Percentiles rank a stretch among this genome's conserved stretches.
phyloP scores from a whole-genome alignment of 2,797 vertebrate species.

The Pseudochromis fuscus region DNA sequence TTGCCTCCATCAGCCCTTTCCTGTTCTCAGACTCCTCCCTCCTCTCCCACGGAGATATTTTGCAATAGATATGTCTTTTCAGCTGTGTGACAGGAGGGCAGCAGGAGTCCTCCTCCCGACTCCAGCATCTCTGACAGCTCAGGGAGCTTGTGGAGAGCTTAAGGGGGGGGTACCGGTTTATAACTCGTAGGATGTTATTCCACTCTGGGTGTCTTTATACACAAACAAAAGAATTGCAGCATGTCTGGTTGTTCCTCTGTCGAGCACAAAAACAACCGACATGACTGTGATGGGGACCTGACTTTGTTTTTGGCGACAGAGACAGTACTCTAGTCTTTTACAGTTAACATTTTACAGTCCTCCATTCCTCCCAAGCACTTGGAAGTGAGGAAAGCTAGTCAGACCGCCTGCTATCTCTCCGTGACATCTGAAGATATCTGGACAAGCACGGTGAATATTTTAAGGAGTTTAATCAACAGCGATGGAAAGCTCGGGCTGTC shows the following conservation, averaged over 20 bases:
- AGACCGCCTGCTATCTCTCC: no score
- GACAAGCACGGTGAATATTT: no score
- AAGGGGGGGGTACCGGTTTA: neutral
- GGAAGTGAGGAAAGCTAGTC: no score
- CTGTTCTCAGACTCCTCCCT: slow-evolving; percentile 3
- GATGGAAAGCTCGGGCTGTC: slow-evolving; percentile 23
- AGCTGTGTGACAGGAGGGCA: slow-evolving; percentile 48
- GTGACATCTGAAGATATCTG: no score
- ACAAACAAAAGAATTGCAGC: neutral
- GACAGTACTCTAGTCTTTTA: neutral
- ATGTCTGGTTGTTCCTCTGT: neutral
- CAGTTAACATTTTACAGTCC: neutral
- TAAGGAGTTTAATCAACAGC: slow-evolving; percentile 12
- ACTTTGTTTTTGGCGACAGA: neutral
- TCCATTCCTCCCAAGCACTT: no score
- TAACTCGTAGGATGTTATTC: slow-evolving; percentile 5
- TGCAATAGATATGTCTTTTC: slow-evolving; percentile 32
- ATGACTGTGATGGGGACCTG: neutral
- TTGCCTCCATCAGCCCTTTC: neutral
- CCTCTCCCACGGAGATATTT: slow-evolving; percentile 19
- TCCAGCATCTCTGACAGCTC: slow-evolving; percentile 39
- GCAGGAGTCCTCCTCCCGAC: slow-evolving; percentile 33
- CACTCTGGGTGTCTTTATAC: slow-evolving; percentile 3
- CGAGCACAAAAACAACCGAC: neutral
- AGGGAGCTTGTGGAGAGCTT: slow-evolving; percentile 14